Percentiles rank a stretch among this genome's conserved stretches.
Conservation (phyloP, 2,113 vertebrate species). For the Erpornis zantholeuca region DNA sequence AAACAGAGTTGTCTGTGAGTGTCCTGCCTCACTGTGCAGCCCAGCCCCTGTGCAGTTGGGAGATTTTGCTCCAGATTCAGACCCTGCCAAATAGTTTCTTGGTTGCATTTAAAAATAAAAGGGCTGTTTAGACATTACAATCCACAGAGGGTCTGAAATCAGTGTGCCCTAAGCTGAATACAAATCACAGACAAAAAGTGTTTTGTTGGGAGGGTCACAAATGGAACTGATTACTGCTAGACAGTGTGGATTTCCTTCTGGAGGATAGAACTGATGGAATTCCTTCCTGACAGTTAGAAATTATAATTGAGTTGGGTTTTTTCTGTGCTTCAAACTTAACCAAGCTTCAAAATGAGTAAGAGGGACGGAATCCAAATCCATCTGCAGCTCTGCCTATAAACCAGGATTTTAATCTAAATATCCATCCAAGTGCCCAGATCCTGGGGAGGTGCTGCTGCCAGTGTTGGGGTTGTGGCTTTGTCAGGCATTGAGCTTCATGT, state of each 20-base stretch:
- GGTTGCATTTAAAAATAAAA: constrained; percentile 44
- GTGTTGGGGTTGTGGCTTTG: background rate
- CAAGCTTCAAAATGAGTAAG: constrained; percentile 2
- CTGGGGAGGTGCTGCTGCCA: background rate
- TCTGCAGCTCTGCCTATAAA: background rate
- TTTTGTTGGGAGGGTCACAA: constrained; percentile 50
- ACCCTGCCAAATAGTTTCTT: constrained; percentile 42
- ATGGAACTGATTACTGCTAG: constrained; percentile 54
- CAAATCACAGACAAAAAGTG: constrained; percentile 46
- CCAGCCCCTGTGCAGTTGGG: background rate
- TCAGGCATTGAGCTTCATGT: background rate
- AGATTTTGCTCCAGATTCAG: background rate
- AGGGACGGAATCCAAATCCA: background rate
- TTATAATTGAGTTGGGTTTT: background rate
- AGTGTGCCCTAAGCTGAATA: background rate
- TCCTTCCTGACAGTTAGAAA: constrained; percentile 44
- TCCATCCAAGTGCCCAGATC: background rate
- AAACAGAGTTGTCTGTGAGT: background rate
- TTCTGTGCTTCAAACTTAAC: background rate
- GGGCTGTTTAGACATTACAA: constrained; percentile 32
- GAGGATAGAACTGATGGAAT: constrained; percentile 25
- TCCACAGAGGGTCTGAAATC: constrained; percentile 53
- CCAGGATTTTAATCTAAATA: background rate
- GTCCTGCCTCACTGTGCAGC: background rate
- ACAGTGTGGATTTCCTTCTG: constrained; percentile 32